Evolutionary conservation across 2,888 invertebrate species (phyloP).

Genomic region (Arrhopalites spinosus): DNA sequence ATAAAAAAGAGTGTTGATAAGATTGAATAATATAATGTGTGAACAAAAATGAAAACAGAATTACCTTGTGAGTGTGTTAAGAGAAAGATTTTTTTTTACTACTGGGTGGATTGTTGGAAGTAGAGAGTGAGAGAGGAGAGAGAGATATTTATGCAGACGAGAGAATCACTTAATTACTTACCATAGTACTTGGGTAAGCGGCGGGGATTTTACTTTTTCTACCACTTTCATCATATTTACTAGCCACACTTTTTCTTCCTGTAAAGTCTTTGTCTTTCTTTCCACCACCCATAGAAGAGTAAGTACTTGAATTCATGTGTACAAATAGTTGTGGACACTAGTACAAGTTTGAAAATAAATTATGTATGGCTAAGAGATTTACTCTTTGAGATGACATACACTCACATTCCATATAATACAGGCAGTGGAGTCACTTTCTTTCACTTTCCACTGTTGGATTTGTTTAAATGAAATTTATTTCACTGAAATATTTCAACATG

Average conservation of each 20-base stretch:
- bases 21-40: slow-evolving; percentile 6
- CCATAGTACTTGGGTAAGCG: slow-evolving; percentile 56
- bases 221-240: slow-evolving; percentile 53
- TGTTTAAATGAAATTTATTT: no score
- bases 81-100: slow-evolving; percentile 23
- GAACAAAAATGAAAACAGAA: background rate
- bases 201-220: slow-evolving; percentile 54
- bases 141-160: slow-evolving; percentile 28
- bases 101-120: slow-evolving; percentile 31
- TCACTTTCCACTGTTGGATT: no score
- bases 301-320: background rate
- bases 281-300: slow-evolving; percentile 49
- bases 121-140: slow-evolving; percentile 24
- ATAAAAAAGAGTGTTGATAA: background rate
- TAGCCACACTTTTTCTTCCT: slow-evolving; percentile 55
- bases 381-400: no score
- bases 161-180: slow-evolving; percentile 39
- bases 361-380: no score
- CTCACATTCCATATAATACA: no score
- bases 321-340: background rate
- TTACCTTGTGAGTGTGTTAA: slow-evolving; percentile 18
- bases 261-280: slow-evolving; percentile 50
- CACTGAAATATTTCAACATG: no score
- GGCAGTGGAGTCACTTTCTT: no score
- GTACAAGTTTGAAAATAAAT: no score